Evolutionary conservation across 2,888 invertebrate genomes (phyloP).

Genomic region (Molorchus minor): DNA sequence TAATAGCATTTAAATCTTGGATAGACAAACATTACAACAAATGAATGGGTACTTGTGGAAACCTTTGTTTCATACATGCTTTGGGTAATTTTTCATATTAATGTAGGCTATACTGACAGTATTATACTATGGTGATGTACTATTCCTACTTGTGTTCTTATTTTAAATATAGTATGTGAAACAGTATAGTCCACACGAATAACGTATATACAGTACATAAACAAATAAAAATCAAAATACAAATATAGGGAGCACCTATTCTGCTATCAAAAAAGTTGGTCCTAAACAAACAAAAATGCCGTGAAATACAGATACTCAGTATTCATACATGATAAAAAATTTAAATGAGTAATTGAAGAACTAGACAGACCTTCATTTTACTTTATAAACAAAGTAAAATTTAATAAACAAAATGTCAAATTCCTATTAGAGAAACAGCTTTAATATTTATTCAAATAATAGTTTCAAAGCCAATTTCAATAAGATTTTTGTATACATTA

Average conservation of each 20-base stretch:
- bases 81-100: no score
- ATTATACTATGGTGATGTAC: no score
- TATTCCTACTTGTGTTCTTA: background rate
- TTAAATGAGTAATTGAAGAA: slow-evolving; percentile 37
- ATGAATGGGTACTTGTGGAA: no score
- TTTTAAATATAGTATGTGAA: background rate
- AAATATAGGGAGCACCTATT: slow-evolving; percentile 37
- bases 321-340: slow-evolving; percentile 40
- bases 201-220: slow-evolving; percentile 3
- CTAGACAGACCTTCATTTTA: slow-evolving; percentile 44
- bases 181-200: slow-evolving; percentile 21
- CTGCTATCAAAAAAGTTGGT: slow-evolving; percentile 42
- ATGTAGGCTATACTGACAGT: no score
- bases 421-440: no score
- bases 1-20: no score
- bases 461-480: no score
- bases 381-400: background rate
- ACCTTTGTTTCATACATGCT: no score
- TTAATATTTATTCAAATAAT: no score
- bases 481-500: background rate
- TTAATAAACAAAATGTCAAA: background rate
- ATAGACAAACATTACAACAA: no score
- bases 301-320: slow-evolving; percentile 42
- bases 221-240: no score
- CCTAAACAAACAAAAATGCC: slow-evolving; percentile 44